Evolutionary conservation across 2,888 invertebrate species (phyloP), one percentile per base, ranked within the genome.

Genomic region (Adineta ricciae): DNA sequence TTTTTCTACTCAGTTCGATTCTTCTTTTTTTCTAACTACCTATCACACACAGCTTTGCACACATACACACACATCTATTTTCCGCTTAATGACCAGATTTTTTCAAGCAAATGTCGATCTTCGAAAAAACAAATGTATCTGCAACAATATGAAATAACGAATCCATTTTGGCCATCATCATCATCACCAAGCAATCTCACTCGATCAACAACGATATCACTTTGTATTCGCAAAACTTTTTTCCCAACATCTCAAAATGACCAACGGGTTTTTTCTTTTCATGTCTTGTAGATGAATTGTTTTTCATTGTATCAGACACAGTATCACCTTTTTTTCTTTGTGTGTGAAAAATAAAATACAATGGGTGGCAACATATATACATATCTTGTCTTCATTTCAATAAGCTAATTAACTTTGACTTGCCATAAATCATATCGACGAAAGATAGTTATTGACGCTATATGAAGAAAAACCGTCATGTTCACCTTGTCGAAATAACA

Each of bases 261-360:
- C 64, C 64, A 64, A 64, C 64, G 64, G 64, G 27, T 11, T 64
- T 21, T 52, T 64, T 27, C 24, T 27, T 64, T 64, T 64, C 32
- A 14, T 64, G 64, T 64, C 27, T 9, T 14, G 16, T 27, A 32
- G 16, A 64, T 64, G 14, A 32, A 16, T 64, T 27, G 1, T 64
- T 64, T 64, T 32, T 32, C 11, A 27, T 27, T 64, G 3, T 21
- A 64, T 64, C 64, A 27, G 32, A 32, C 64, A 64, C 27, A 27
- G 16, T 27, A 50, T 50, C 19, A 19, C 50, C 16, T 64, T 64
- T 64, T 64, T 64, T 64, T 64, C 64, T 64, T 64, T 64, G 64
- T 64, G 64, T 64, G 32, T 64, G 64, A 64, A 27, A 64, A 64
- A 64, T 64, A 64, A 64, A 64, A 64, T 64, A 64, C 64, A 64